These are phyloP conservation scores for Loris lydekkerianus DNA, from an alignment of 2,797 vertebrate species.

Conservation along the genomic window DNA sequence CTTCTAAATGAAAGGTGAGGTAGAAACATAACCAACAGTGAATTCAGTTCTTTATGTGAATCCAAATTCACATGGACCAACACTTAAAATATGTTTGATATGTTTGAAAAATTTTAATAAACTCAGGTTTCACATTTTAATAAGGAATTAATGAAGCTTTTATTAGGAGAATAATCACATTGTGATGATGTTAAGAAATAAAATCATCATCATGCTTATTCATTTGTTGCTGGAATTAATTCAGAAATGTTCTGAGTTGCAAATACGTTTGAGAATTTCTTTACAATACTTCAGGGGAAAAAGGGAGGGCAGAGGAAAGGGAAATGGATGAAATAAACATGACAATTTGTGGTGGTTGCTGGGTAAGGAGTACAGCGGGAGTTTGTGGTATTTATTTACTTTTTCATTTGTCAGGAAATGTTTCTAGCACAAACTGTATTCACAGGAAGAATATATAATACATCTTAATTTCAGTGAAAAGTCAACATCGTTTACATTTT, in stretches of 20 bases:
- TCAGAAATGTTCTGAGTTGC: neutral
- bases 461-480: slow-evolving; percentile 12
- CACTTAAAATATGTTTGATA: neutral
- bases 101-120: neutral
- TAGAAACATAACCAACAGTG: neutral
- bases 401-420: neutral
- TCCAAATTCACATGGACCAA: neutral
- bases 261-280: neutral
- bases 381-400: neutral
- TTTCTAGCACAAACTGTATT: neutral
- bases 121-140: neutral
- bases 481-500: neutral
- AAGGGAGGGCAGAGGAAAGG: neutral
- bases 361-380: neutral
- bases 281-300: neutral
- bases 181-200: neutral
- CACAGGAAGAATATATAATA: neutral
- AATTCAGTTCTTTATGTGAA: neutral
- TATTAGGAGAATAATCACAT: neutral
- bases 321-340: neutral
- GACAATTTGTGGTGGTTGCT: neutral
- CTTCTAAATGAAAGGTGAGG: neutral
- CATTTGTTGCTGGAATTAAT: neutral
- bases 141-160: neutral
- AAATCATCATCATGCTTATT: neutral